A percentile compares a stretch with the other conserved stretches of the same genome.
These are phyloP conservation scores for Iselma pallidipennis DNA, from an alignment of 2,888 invertebrate genomes.

Conservation along the genomic window DNA sequence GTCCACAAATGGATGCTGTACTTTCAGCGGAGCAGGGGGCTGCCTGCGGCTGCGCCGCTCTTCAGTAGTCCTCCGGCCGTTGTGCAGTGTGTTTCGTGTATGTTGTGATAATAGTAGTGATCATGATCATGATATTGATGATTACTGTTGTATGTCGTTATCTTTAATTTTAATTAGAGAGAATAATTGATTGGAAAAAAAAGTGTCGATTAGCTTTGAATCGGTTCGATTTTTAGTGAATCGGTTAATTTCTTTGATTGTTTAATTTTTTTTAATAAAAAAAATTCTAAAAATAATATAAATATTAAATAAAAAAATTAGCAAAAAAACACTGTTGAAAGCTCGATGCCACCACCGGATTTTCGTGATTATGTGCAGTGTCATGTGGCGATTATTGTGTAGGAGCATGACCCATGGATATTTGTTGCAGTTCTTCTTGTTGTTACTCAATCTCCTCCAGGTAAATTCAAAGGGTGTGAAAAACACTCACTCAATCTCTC, in stretches of 20 bases:
- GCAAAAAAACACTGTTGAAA: not conserved
- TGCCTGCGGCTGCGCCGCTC: slow-evolving; percentile 52
- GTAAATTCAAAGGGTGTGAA: slow-evolving; percentile 40
- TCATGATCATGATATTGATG: not conserved
- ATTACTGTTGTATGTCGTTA: too few relatives aligned
- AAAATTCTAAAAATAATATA: not conserved
- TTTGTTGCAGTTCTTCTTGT: slow-evolving; percentile 57
- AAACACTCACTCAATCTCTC: not conserved
- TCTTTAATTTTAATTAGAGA: too few relatives aligned
- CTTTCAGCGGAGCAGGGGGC: slow-evolving; percentile 48
- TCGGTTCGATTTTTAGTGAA: too few relatives aligned
- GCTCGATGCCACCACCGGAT: slow-evolving; percentile 33
- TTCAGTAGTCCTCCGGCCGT: slow-evolving; percentile 54
- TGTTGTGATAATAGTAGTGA: not conserved
- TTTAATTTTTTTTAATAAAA: too few relatives aligned
- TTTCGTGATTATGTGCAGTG: slow-evolving; percentile 57
- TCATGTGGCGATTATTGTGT: slow-evolving; percentile 59
- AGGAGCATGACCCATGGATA: slow-evolving; percentile 60
- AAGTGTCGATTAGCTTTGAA: too few relatives aligned
- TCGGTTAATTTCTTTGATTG: too few relatives aligned
- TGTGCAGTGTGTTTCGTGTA: slow-evolving; percentile 23
- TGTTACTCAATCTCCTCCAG: slow-evolving; percentile 57
- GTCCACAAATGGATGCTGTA: slow-evolving; percentile 52
- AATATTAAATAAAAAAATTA: not conserved
- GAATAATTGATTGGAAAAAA: too few relatives aligned